Evolutionary conservation across 2,113 vertebrate genomes (phyloP), one percentile per base, ranked within the genome.

Genomic region (Oenanthe oenanthe): DNA sequence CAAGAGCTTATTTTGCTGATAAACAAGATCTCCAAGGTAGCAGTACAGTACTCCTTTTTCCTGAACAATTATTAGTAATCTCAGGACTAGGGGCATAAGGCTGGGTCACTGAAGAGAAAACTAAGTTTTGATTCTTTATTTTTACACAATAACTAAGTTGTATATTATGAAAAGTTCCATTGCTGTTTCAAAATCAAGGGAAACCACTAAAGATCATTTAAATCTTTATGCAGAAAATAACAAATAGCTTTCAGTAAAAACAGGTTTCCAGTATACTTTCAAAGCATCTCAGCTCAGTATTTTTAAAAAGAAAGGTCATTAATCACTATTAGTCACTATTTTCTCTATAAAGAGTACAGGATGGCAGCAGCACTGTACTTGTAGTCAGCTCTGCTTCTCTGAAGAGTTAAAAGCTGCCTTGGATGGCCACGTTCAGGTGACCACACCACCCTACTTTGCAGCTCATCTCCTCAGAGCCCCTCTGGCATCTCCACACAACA

Each of bases 361-460:
- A 89, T 14, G 13, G 42, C 19, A 57, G 48, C 74, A 78, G 81
- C n/a, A n/a, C 3, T 31, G 10, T 32, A 53, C 16, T 50, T 25
- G 9, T 18, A 51, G 28, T 25, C 51, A 54, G 5, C 31, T 89
- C 50, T 86, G 26, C 29, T 53, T 53, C 72, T 70, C 42, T 50
- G 50, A 60, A 61, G 76, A 89, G 26, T 6, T 40, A 28, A 71
- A 68, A 13, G 3, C 10, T 42, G 34, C 7, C n/a, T 2, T 51
- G 36, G n/a, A 43, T 54, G 34, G 24, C 31, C 10, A 4, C 0
- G 0, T 11, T 50, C 21, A 48, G 3, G 4, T 12, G 26, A 32
- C 38, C 24, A 14, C 1, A 5, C 5, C 14, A 45, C 14, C 24
- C 14, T 24, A 4, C 50, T 67, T 34, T 56, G 47, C 38, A 85